These are phyloP conservation scores for Herpetotheres cachinnans DNA, from an alignment of 2,113 vertebrate genomes.

Conservation along the genomic window DNA sequence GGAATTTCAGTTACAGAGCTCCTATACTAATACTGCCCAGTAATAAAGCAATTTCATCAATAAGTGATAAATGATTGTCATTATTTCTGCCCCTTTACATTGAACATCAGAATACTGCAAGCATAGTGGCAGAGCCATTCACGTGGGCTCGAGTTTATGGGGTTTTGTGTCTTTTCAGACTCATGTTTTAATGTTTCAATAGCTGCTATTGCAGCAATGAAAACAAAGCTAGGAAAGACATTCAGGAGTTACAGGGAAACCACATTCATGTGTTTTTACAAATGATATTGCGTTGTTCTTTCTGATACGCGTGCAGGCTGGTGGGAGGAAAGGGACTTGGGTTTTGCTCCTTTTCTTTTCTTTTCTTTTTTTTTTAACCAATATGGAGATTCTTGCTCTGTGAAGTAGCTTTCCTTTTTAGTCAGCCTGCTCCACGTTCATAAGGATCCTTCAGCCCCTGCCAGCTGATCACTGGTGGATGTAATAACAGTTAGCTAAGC, in stretches of 20 bases:
- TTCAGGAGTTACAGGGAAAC: neutral
- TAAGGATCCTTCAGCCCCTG: neutral
- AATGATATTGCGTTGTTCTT: neutral
- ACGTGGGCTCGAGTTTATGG: fast-evolving
- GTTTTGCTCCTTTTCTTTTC: neutral
- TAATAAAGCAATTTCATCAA: neutral
- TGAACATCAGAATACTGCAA: neutral
- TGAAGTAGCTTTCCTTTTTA: neutral
- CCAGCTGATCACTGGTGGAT: neutral
- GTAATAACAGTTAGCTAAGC: neutral
- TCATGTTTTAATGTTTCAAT: neutral
- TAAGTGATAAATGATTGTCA: neutral
- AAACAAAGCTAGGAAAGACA: neutral
- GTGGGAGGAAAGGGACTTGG: neutral
- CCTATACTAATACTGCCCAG: neutral
- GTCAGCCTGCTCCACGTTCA: fast-evolving
- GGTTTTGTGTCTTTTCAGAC: neutral
- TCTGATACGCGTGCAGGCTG: neutral
- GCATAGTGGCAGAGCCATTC: neutral
- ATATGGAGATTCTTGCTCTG: neutral
- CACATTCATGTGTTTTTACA: neutral
- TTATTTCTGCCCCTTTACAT: neutral
- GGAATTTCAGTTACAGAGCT: neutral
- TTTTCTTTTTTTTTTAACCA: neutral
- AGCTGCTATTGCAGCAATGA: neutral